Evolutionary conservation across 2,113 vertebrate species (phyloP), one percentile per base, ranked within the genome.

Genomic region (Dicaeum eximium): DNA sequence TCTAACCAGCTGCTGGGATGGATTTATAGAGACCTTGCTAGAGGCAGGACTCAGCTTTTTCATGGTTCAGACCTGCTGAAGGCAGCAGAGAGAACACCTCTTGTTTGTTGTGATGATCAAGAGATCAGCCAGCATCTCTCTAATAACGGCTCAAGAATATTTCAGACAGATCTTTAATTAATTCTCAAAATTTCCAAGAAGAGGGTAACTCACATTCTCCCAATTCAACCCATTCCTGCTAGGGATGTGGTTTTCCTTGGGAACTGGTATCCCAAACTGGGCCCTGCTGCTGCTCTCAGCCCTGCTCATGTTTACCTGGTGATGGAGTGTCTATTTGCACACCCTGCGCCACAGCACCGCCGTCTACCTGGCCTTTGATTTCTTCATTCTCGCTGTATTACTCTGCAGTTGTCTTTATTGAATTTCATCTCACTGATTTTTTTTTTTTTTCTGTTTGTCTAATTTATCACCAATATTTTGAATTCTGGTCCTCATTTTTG

Each of bases 371-470:
- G 10, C 71, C 3, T 72, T 92, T 95, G 79, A 92, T 92, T 94
- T 86, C 94, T 94, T 84, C 91, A 80, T 93, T 77, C 60, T 42
- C 4, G 12, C 50, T 33, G 71, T 80, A 58, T 82, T 82, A 27
- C 86, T 88, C 67, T 57, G 54, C 67, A 33, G 62, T 45, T 61
- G 64, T 72, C 82, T 92, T 78, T 83, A 84, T 37, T 78, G 80
- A 57, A 60, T 92, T 92, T 90, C 79, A 85, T 77, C 92, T 94
- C 11, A 2, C 62, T 35, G n/a, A 1, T 42, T 47, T 14, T 66
- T 58, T 40, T 58, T 30, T 31, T 54, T 9, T 6, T 1, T 8
- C 33, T 42, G 48, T 81, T 96, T 85, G 70, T 83, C 84, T 83
- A 86, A 96, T 90, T 97, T 93, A 62, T 83, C 58, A 27, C 0